Evolutionary conservation across 2,113 vertebrate species (phyloP), one percentile per base, ranked within the genome.

Genomic region (Petaurus breviceps): DNA sequence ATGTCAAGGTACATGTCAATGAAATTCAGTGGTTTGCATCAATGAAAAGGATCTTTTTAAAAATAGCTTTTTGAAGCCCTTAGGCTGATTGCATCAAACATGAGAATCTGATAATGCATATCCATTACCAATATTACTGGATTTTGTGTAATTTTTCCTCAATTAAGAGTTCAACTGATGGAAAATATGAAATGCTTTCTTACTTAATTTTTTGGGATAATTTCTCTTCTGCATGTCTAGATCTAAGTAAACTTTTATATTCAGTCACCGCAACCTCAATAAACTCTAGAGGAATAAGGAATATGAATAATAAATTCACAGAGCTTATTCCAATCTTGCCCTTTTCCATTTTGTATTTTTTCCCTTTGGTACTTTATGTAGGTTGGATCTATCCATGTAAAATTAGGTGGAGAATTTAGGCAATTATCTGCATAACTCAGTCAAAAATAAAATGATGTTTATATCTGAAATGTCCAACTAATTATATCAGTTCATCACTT

Each of bases 91-190:
- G 90, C 51, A 89, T 90, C 90, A 93, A 94, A 94, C 28, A 84
- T 43, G 46, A 93, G 91, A 77, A 2, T 93, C 61, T 28, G 51
- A 92, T 89, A 68, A 90, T 47, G 46, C 2, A 93, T 28, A 49
- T 96, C 46, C 84, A 23, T 51, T 92, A 91, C 93, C 3, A 0
- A 10, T 43, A 52, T 51, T 95, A 68, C 50, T 91, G 23, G 57
- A 95, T 52, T 94, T 95, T 91, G 92, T 49, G 11, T 3, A 0
- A 95, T 95, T 51, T 96, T 95, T 91, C 68, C n/a, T 91, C 1
- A 0, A 11, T 96, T 97, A 53, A 93, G 26, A 97, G 91, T 98
- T 95, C 31, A 90, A 93, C n/a, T 77, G n/a, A 92, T 93, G 26
- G 91, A 91, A 94, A 94, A 94, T 10, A 68, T 91, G 28, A 93